Evolutionary conservation across 1,140 invertebrate species (phyloP), one percentile per base, ranked within the genome.

Genomic region (Camponotus floridanus): DNA sequence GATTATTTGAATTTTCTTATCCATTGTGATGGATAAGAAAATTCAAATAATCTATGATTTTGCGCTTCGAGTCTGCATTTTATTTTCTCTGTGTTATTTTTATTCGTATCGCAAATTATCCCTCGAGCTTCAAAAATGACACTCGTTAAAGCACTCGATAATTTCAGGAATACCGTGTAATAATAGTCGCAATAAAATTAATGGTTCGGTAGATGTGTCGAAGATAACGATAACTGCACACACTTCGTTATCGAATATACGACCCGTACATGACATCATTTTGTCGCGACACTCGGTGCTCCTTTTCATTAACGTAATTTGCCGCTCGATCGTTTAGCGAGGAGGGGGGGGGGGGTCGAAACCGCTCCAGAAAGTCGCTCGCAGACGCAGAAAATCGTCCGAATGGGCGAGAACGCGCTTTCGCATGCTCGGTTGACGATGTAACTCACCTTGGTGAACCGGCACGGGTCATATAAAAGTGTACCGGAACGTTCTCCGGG

Each of bases 401-500:
- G 68, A 18, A 80, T 33, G 65, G 74, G 21, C 51, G 51, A 55
- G 59, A 57, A 61, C 79, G 71, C 57, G 26, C 48, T 55, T 89
- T 86, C 73, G 15, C 70, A 86, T 70, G 74, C 55, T 36, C 39
- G 68, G 61, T 79, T 36, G 61, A 67, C 84, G 84, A 67, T 80
- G 64, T 86, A 48, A 86, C 84, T 80, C 39, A 51, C 64, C 78
- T 78, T 76, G 78, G 62, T 51, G 51, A 45, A 26, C 59, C 36
- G 57, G 48, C 42, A 39, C 55, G 62, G 76, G 61, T 79, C 67
- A 11, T 42, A 74, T 78, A 70, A 65, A 64, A 55, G 57, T 78
- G 70, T 67, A 51, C 48, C 48, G 15, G 59, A 87, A 90, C 62
- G 88, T 89, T 76, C 79, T 87, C 79, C 42, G 8, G 76, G 88